Conservation (phyloP, 2,888 invertebrate species). For the Tethea ocularis region DNA sequence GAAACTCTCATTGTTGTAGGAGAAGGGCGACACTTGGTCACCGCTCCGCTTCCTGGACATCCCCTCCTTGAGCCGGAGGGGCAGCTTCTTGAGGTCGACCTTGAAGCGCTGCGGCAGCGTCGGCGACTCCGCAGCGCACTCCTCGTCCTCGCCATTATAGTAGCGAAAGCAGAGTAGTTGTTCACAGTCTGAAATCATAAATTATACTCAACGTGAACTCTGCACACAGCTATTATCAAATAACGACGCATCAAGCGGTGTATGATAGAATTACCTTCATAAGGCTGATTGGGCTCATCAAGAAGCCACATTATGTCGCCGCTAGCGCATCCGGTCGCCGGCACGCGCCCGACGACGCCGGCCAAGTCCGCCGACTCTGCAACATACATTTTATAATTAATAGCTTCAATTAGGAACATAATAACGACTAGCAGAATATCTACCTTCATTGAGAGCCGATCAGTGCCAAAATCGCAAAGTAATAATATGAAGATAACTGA, state of each 20-base stretch:
- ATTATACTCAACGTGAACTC: conserved; percentile 1
- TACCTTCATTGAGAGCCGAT: neutral
- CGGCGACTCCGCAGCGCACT: conserved; percentile 86
- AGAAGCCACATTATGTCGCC: conserved; percentile 88
- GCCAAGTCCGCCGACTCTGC: conserved; percentile 64
- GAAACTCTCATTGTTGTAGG: conserved; percentile 80
- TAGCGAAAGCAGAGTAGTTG: conserved; percentile 88
- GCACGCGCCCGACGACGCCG: conserved; percentile 77
- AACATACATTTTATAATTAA: conserved; percentile 42
- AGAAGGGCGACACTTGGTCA: conserved; percentile 75
- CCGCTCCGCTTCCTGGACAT: conserved; percentile 78
- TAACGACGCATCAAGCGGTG: conserved; percentile 16
- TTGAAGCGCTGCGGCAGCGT: conserved; percentile 73
- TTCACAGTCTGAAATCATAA: conserved; percentile 84
- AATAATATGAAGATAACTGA: no score
- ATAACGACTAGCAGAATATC: neutral
- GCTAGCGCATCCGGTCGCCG: conserved; percentile 82
- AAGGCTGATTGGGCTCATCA: conserved; percentile 86
- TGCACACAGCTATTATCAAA: neutral
- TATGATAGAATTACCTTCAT: conserved; percentile 80
- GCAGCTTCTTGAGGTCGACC: conserved; percentile 84
- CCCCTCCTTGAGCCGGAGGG: conserved; percentile 81
- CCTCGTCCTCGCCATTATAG: conserved; percentile 86
- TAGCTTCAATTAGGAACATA: conserved; percentile 11
- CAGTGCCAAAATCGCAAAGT: no score